Evolutionary conservation across 2,888 invertebrate genomes (phyloP).

Genomic region (Scaeva pyrastri): DNA sequence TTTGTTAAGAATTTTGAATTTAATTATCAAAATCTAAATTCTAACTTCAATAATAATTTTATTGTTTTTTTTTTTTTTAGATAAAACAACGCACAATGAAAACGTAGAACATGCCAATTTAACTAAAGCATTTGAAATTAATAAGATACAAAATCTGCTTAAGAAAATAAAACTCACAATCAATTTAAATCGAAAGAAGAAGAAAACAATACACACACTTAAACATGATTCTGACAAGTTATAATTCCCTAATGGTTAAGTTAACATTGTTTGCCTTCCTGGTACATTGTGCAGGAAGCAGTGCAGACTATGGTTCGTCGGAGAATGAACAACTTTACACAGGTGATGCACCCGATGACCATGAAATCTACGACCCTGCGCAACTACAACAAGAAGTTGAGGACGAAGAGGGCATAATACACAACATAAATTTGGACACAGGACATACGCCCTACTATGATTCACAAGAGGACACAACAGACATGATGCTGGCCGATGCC

Average conservation of each 20-base stretch:
- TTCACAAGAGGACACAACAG: slow-evolving; percentile 71
- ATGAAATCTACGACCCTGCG: slow-evolving; percentile 79
- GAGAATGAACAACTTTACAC: slow-evolving; percentile 63
- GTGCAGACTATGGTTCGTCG: slow-evolving; percentile 68
- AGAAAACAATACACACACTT: not conserved
- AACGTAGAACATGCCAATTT: not conserved
- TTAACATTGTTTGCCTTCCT: slow-evolving; percentile 43
- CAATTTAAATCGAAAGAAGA: not conserved
- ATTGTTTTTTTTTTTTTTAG: slow-evolving; percentile 1
- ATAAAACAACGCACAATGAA: not conserved
- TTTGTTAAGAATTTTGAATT: not conserved
- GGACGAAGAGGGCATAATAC: slow-evolving; percentile 64
- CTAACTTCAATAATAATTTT: not conserved
- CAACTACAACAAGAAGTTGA: slow-evolving; percentile 78
- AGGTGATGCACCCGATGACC: slow-evolving; percentile 66
- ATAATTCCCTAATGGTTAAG: slow-evolving; percentile 32
- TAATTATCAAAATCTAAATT: not conserved
- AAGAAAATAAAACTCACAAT: not conserved
- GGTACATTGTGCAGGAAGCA: slow-evolving; percentile 39
- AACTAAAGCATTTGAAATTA: slow-evolving; percentile 2
- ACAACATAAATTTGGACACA: slow-evolving; percentile 77
- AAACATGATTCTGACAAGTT: slow-evolving; percentile 55
- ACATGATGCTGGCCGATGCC: slow-evolving; percentile 50
- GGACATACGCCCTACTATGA: slow-evolving; percentile 76
- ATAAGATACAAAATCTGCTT: not conserved